Conservation (phyloP, 1,140 invertebrate species). For the Druon quercuslanigerum region DNA sequence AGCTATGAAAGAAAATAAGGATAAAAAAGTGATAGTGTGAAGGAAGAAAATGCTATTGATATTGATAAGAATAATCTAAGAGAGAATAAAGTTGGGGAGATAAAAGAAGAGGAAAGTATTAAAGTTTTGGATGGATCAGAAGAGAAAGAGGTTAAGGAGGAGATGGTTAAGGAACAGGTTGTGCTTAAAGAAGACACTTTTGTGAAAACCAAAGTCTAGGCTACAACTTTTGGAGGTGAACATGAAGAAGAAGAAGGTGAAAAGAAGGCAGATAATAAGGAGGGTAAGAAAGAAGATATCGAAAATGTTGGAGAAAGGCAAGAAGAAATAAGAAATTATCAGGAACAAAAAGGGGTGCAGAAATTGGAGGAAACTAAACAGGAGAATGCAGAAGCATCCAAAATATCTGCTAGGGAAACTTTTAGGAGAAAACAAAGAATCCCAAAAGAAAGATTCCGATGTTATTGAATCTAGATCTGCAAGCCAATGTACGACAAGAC, state of each 20-base stretch:
- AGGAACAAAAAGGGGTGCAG: not conserved
- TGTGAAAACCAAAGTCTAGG: constrained; percentile 37
- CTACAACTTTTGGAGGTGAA: constrained; percentile 35
- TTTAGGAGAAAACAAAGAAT: not conserved
- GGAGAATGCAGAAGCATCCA: not conserved
- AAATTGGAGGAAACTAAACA: not conserved
- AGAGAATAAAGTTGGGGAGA: not conserved
- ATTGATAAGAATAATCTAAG: not conserved
- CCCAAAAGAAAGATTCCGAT: not conserved
- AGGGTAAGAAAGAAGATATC: not conserved
- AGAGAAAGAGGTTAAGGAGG: constrained; percentile 20
- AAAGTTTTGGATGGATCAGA: not conserved
- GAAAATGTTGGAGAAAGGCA: no score
- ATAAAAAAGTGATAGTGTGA: constrained; percentile 6
- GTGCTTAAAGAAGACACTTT: constrained; percentile 43
- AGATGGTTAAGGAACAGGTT: constrained; percentile 17
- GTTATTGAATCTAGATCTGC: constrained; percentile 37
- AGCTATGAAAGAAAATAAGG: not conserved
- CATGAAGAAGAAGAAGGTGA: constrained; percentile 25
- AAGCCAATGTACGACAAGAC: constrained; percentile 46
- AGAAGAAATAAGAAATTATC: not conserved
- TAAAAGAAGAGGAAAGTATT: not conserved
- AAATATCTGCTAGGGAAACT: not conserved
- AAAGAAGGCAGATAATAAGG: not conserved
- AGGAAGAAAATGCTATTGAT: not conserved